Evolutionary conservation across 2,888 invertebrate genomes (phyloP).

Genomic region (Hydrotaea diabolus): DNA sequence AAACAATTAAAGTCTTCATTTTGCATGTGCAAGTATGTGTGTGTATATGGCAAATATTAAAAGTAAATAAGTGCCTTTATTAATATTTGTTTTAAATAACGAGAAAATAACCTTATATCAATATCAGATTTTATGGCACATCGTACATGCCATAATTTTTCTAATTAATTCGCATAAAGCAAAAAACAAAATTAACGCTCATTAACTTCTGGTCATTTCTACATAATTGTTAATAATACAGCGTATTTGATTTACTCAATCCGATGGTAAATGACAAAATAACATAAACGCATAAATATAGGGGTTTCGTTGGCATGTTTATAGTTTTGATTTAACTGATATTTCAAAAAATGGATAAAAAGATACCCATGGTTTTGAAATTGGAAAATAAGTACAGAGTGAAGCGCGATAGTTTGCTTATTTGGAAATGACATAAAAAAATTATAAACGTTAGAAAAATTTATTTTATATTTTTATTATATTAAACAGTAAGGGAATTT

Average conservation of each 20-base stretch:
- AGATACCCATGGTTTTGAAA: no score
- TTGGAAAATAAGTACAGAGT: no score
- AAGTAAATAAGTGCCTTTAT: not conserved
- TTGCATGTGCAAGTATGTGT: not conserved
- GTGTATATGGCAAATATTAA: not conserved
- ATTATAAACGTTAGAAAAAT: no score
- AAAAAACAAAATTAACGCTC: constrained; percentile 12
- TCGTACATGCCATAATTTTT: not conserved
- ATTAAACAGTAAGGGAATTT: no score
- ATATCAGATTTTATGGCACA: not conserved
- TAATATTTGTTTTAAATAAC: constrained; percentile 16
- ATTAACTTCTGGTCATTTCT: constrained; percentile 23
- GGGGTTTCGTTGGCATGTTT: no score
- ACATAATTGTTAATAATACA: constrained; percentile 21
- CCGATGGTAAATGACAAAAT: constrained; percentile 11
- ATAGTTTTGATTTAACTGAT: no score
- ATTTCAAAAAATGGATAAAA: no score
- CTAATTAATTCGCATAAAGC: not conserved
- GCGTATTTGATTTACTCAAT: constrained; percentile 8
- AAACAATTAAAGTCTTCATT: not conserved
- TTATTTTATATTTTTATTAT: no score
- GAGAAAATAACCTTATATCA: not conserved
- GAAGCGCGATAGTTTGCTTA: no score
- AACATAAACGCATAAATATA: no score
- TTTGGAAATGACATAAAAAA: no score